These are phyloP conservation scores for Poecilia picta DNA, from an alignment of 2,797 vertebrate genomes.

Conservation along the genomic window DNA sequence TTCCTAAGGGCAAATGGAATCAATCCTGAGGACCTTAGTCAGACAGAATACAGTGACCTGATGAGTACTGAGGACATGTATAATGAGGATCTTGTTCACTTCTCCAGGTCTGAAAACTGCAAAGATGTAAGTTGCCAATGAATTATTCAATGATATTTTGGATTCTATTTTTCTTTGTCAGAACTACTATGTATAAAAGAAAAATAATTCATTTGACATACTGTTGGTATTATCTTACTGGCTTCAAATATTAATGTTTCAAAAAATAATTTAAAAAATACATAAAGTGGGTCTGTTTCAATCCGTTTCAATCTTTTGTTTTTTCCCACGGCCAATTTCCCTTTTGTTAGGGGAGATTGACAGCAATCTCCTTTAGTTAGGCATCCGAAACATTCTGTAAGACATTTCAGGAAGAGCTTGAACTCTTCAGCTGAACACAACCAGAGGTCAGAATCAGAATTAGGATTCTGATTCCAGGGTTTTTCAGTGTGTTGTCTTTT, in stretches of 20 bases:
- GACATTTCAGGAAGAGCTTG: neutral
- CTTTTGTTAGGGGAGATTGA: neutral
- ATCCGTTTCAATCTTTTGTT: neutral
- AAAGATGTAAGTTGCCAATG: slow-evolving; percentile 86
- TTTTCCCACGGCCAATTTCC: neutral
- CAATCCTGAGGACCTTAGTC: slow-evolving; percentile 95
- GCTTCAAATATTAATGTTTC: neutral
- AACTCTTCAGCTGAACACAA: neutral
- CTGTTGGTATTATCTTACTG: neutral
- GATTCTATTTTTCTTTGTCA: neutral
- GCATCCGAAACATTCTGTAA: neutral
- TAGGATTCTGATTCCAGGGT: neutral
- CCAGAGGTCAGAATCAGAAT: neutral
- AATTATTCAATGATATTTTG: neutral
- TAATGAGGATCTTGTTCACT: slow-evolving; percentile 96
- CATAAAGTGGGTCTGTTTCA: neutral
- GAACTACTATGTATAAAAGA: neutral
- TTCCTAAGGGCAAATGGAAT: slow-evolving; percentile 95
- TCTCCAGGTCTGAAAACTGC: slow-evolving; percentile 98
- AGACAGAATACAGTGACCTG: slow-evolving; percentile 95
- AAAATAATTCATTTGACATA: neutral
- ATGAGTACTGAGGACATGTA: slow-evolving; percentile 98
- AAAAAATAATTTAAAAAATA: neutral
- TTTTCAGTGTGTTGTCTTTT: neutral
- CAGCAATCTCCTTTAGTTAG: neutral